phyloP scores from a whole-genome alignment of 2,888 invertebrate species.

The Cryptus viduatorius region DNA sequence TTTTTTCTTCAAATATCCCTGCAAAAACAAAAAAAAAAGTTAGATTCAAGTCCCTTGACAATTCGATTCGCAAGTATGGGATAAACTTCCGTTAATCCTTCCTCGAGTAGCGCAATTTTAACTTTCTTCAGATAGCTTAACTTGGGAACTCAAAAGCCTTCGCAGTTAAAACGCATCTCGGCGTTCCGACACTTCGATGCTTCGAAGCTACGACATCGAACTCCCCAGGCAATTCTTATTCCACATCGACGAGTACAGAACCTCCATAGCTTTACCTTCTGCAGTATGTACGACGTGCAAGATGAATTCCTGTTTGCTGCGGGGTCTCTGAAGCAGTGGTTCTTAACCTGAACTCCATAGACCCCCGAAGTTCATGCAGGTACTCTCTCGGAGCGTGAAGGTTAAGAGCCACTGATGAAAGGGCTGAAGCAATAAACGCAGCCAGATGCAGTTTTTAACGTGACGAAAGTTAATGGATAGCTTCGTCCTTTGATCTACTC shows the following conservation, averaged over 20 bases:
- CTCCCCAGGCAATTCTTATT: slow-evolving; percentile 11
- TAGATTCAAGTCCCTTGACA: slow-evolving; percentile 4
- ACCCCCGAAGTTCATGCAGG: too few species aligned
- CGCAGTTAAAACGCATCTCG: slow-evolving; percentile 54
- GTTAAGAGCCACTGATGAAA: too few species aligned
- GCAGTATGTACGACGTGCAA: background rate
- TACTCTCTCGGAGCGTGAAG: too few species aligned
- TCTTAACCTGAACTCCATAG: background rate
- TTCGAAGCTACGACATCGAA: slow-evolving; percentile 25
- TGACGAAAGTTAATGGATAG: background rate
- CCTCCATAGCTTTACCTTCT: background rate
- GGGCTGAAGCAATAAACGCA: slow-evolving; percentile 3
- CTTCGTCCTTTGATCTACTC: background rate
- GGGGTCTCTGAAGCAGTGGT: background rate
- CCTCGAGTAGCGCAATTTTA: slow-evolving; percentile 29
- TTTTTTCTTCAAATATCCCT: slow-evolving; percentile 1
- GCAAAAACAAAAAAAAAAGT: background rate
- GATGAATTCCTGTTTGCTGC: background rate
- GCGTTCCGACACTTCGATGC: slow-evolving; percentile 23
- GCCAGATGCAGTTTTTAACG: background rate
- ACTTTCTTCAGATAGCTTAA: slow-evolving; percentile 43
- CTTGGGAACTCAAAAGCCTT: slow-evolving; percentile 45
- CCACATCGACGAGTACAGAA: slow-evolving; percentile 4
- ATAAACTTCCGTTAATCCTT: slow-evolving; percentile 52
- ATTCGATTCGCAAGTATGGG: background rate